A percentile compares a stretch with the other conserved stretches of the same genome.
phyloP scores from a whole-genome alignment of 2,797 vertebrate species.

The Coregonus sp. region DNA sequence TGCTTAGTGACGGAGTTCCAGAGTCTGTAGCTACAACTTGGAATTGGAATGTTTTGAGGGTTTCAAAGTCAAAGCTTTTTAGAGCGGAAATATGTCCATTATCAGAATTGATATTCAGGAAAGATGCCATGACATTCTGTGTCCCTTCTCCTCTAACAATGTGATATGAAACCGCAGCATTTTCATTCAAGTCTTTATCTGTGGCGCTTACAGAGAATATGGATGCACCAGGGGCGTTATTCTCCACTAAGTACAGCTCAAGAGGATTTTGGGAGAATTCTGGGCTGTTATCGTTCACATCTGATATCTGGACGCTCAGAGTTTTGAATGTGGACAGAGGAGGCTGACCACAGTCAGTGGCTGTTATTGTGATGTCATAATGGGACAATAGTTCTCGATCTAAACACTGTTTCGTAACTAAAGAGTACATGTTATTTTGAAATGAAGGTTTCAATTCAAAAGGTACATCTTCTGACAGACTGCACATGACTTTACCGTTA shows the following conservation, averaged over 20 bases:
- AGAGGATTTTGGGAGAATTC: slow-evolving; percentile 51
- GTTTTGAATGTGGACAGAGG: slow-evolving; percentile 49
- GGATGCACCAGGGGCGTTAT: slow-evolving; percentile 62
- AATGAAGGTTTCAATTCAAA: slow-evolving; percentile 54
- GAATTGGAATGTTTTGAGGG: too few species aligned
- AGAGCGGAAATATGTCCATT: slow-evolving; percentile 55
- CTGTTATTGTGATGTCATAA: slow-evolving; percentile 65
- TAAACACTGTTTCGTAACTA: slow-evolving; percentile 52
- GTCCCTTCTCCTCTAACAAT: slow-evolving; percentile 27
- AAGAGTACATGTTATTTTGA: slow-evolving; percentile 49
- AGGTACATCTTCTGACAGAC: slow-evolving; percentile 35
- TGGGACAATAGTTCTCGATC: slow-evolving; percentile 60
- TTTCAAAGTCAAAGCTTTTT: too few species aligned
- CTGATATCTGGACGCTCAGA: slow-evolving; percentile 56
- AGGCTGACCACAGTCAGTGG: slow-evolving; percentile 65
- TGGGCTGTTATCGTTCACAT: slow-evolving; percentile 72
- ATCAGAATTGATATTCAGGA: slow-evolving; percentile 70
- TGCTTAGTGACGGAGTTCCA: too few species aligned
- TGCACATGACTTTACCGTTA: slow-evolving; percentile 75
- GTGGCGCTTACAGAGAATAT: slow-evolving; percentile 63
- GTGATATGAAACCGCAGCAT: slow-evolving; percentile 59
- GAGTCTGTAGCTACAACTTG: too few species aligned
- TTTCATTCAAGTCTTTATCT: slow-evolving; percentile 63
- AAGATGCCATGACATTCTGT: slow-evolving; percentile 38
- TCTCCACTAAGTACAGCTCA: slow-evolving; percentile 67